Percentiles rank a stretch among this genome's conserved stretches.
Evolutionary conservation across 2,888 invertebrate species (phyloP).

Genomic region (Pyrochroa serraticornis): DNA sequence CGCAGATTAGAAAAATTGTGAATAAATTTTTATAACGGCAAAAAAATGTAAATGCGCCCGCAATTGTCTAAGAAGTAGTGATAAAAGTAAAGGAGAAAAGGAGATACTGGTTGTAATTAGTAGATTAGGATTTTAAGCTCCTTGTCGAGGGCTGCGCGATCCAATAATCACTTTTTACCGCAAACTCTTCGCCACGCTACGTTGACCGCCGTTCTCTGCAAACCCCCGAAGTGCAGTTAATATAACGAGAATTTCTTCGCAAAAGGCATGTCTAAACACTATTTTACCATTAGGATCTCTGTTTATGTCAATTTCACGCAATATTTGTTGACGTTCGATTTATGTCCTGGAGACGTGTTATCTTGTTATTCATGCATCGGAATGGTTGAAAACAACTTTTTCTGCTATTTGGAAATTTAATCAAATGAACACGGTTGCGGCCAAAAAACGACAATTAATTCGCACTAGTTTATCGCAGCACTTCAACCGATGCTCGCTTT

Average conservation of each 20-base stretch:
- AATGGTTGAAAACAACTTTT: slow-evolving; percentile 13
- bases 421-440: slow-evolving; percentile 15
- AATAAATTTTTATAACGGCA: slow-evolving; percentile 30
- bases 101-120: slow-evolving; percentile 31
- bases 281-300: slow-evolving; percentile 1
- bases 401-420: slow-evolving; percentile 13
- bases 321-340: slow-evolving; percentile 20
- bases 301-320: slow-evolving; percentile 10
- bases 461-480: slow-evolving; percentile 16
- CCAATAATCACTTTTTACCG: slow-evolving; percentile 32
- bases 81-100: slow-evolving; percentile 32
- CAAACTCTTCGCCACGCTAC: slow-evolving; percentile 23
- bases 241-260: slow-evolving; percentile 1
- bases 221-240: slow-evolving; percentile 21
- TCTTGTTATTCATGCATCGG: slow-evolving; percentile 13
- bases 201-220: slow-evolving; percentile 21
- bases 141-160: slow-evolving; percentile 29
- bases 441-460: slow-evolving; percentile 19
- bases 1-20: slow-evolving; percentile 29
- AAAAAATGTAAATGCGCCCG: slow-evolving; percentile 30
- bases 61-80: slow-evolving; percentile 30
- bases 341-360: slow-evolving; percentile 11
- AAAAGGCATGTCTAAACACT: neutral
- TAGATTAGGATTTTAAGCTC: slow-evolving; percentile 33
- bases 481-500: neutral